These are phyloP conservation scores for Acleris laterana DNA, from an alignment of 2,888 invertebrate genomes.

Conservation along the genomic window DNA sequence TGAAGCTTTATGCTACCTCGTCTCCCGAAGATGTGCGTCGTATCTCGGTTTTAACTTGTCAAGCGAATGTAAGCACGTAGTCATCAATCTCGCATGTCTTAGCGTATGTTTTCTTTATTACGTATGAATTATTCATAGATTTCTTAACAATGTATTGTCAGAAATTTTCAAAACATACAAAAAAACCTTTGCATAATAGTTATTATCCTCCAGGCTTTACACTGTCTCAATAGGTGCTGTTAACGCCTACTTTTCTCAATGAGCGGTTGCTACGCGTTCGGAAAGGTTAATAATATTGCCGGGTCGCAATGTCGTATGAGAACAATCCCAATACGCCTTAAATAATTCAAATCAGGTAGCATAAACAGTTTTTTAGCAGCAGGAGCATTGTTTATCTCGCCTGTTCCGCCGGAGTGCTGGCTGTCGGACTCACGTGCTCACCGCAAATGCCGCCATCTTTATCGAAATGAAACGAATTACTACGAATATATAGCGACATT, in stretches of 20 bases:
- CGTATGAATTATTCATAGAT: slow-evolving; percentile 29
- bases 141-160: slow-evolving; percentile 32
- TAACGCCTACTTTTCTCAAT: slow-evolving; percentile 38
- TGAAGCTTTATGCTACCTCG: slow-evolving; percentile 24
- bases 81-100: slow-evolving; percentile 31
- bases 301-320: slow-evolving; percentile 1
- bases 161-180: slow-evolving; percentile 32
- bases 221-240: slow-evolving; percentile 37
- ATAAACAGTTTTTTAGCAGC: slow-evolving; percentile 32
- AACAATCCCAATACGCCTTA: slow-evolving; percentile 33
- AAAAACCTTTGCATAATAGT: slow-evolving; percentile 29
- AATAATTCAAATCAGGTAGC: slow-evolving; percentile 38
- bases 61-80: slow-evolving; percentile 31
- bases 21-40: slow-evolving; percentile 29
- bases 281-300: slow-evolving; percentile 21
- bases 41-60: slow-evolving; percentile 33
- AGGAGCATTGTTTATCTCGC: slow-evolving; percentile 19
- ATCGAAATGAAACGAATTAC: slow-evolving; percentile 20
- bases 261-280: slow-evolving; percentile 25
- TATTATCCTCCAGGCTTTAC: slow-evolving; percentile 33
- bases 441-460: slow-evolving; percentile 14
- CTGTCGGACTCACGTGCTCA: slow-evolving; percentile 9
- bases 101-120: slow-evolving; percentile 25
- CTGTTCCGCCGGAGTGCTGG: neutral
- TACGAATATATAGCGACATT: neutral